Conservation (phyloP, 2,888 invertebrate genomes). For the Eupithecia exiguata region DNA sequence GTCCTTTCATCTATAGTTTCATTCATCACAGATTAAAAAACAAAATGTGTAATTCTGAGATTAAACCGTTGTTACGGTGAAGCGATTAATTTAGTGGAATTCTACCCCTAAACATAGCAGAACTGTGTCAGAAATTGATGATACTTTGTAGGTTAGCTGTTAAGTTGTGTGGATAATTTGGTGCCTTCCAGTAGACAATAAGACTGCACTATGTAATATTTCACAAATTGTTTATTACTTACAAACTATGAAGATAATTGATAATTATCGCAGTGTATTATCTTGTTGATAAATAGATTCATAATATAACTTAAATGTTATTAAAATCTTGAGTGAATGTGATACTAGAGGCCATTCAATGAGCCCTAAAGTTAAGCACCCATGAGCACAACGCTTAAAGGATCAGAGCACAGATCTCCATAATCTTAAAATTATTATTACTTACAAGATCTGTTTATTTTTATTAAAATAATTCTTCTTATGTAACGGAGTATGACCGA, state of each 20-base stretch:
- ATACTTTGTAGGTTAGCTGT: background rate
- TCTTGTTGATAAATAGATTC: background rate
- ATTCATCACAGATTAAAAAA: too few species aligned
- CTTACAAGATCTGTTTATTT: background rate
- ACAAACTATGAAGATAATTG: background rate
- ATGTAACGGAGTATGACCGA: too few species aligned
- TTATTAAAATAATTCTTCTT: background rate
- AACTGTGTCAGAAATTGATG: background rate
- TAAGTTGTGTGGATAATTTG: slow-evolving; percentile 46
- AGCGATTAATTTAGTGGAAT: too few species aligned
- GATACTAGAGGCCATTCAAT: background rate
- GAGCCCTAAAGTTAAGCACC: background rate
- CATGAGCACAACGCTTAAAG: background rate
- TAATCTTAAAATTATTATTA: background rate
- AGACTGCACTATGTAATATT: slow-evolving; percentile 53
- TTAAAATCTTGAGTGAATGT: background rate
- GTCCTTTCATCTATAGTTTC: too few species aligned
- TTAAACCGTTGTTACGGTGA: too few species aligned
- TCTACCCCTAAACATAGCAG: background rate
- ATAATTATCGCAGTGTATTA: background rate
- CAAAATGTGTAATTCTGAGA: too few species aligned
- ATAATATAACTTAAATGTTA: background rate
- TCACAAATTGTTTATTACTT: background rate
- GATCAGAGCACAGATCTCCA: background rate
- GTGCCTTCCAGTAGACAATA: slow-evolving; percentile 67